Base-by-base conservation (phyloP, 2,797 vertebrate species). In the Cyclura pinguis region DNA sequence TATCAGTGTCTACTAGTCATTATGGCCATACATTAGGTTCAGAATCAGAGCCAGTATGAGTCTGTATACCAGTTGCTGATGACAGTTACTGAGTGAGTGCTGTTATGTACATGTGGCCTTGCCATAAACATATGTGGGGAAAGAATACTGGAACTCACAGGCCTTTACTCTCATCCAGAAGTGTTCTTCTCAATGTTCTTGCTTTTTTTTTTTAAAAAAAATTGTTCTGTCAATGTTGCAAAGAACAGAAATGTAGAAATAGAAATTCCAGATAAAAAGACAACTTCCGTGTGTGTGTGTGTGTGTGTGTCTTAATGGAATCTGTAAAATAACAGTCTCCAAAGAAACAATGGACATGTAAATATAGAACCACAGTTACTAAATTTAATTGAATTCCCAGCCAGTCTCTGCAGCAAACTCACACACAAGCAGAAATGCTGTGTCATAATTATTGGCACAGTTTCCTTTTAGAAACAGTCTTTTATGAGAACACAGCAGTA, bases 341-440 rank as follows among this genome's bases (percentile, higher is more conserved):
- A 69, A 57, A 83, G 47, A 77, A 77, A 83, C 27, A 77, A 76
- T 24, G 12, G 52, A 8, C 35, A 52, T 76, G 50, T 52, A 91
- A 91, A 82, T 76, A 87, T 22, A 82, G 42, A 50, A 32, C 14
- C 18, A 52, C 59, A 83, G 35, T 27, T 67, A 69, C 35, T n/a
- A 55, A 55, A 7, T n/a, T 87, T 84, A 77, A 77, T 35, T 83
- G 59, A 74, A 77, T 77, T 90, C 80, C 38, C 89, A 90, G 85
- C 38, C 89, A 84, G 62, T 27, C n/a, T 9, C 57, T 52, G 22
- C 18, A 52, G 72, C 55, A 62, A n/a, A 87, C 10, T 10, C 50
- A 32, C 73, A 50, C 78, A 87, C 1, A n/a, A 38, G 83, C 27
- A 84, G 18, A 82, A 73, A 42, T 57, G 42, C 22, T 84, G 80